Percentiles rank a stretch among this genome's conserved stretches.
phyloP scores from a whole-genome alignment of 2,797 vertebrate species.

The Rhinogobio ventralis region DNA sequence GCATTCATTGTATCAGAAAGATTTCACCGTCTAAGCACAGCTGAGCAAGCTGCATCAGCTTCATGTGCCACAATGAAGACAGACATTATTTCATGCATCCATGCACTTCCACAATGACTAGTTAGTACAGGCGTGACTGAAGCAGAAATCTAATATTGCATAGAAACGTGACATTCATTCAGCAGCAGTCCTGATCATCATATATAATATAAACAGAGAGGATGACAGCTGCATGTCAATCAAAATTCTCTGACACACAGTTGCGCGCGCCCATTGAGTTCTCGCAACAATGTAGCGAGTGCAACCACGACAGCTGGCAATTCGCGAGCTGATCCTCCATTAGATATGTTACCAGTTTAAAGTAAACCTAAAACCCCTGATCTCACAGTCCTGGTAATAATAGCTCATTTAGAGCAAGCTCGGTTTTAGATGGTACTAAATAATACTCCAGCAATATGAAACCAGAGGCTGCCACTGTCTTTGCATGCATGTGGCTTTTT shows the following conservation, averaged over 20 bases:
- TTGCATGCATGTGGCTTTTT: conserved; percentile 18
- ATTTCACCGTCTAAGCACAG: background rate
- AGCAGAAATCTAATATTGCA: background rate
- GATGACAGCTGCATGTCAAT: conserved; percentile 31
- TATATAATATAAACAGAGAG: background rate
- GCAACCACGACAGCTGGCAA: conserved; percentile 3
- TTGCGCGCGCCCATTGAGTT: conserved; percentile 17
- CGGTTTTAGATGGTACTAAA: background rate
- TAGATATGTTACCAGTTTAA: background rate
- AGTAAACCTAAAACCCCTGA: background rate
- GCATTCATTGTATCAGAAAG: background rate
- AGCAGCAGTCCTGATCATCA: background rate
- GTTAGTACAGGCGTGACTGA: background rate
- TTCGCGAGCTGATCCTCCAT: background rate
- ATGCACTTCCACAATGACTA: background rate
- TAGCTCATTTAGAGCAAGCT: too few species aligned
- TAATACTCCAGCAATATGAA: background rate
- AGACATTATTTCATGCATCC: background rate
- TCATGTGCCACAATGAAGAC: background rate
- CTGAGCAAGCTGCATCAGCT: background rate
- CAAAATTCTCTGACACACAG: background rate
- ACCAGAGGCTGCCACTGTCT: background rate
- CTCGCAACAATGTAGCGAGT: conserved; percentile 31
- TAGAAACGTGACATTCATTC: background rate
- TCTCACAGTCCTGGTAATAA: background rate